Evolutionary conservation across 2,113 vertebrate species (phyloP).

Genomic region (Leiothrix lutea): DNA sequence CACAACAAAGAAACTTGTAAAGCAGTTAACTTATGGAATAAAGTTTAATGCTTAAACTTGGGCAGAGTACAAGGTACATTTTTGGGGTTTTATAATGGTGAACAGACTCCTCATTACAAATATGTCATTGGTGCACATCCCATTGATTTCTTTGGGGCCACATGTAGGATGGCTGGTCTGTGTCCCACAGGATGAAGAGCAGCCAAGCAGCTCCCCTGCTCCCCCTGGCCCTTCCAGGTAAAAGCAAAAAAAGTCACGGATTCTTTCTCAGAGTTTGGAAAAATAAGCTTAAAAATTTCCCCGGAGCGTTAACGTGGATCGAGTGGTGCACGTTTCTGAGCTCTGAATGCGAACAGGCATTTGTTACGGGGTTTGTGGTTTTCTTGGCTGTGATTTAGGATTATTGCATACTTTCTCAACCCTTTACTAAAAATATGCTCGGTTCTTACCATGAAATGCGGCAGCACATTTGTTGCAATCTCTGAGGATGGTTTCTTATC

Average conservation of each 20-base stretch:
- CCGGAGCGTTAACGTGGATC: not conserved
- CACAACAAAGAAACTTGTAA: not conserved
- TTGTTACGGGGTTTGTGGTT: conserved; percentile 10
- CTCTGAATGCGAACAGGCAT: not conserved
- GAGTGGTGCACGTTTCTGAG: not conserved
- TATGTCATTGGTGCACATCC: not conserved
- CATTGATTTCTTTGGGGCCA: not conserved
- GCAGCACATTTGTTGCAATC: conserved; percentile 59
- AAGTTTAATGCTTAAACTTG: not conserved
- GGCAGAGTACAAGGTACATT: not conserved
- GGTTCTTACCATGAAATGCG: conserved; percentile 41
- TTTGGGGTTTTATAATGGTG: not conserved
- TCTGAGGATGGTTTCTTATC: conserved; percentile 55
- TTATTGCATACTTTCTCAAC: conserved; percentile 44
- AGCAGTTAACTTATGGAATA: not conserved
- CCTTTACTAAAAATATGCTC: conserved; percentile 43
- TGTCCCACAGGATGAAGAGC: not conserved
- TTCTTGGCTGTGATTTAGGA: conserved; percentile 56
- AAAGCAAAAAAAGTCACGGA: not conserved
- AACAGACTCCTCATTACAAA: not conserved
- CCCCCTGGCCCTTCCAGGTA: not conserved
- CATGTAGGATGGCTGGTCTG: not conserved
- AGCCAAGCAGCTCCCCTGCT: not conserved
- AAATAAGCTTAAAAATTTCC: not conserved
- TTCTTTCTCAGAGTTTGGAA: not conserved